Base-by-base conservation (phyloP, 53 echinoderm and acorn worm genomes). In the Echinometra lucunter region DNA sequence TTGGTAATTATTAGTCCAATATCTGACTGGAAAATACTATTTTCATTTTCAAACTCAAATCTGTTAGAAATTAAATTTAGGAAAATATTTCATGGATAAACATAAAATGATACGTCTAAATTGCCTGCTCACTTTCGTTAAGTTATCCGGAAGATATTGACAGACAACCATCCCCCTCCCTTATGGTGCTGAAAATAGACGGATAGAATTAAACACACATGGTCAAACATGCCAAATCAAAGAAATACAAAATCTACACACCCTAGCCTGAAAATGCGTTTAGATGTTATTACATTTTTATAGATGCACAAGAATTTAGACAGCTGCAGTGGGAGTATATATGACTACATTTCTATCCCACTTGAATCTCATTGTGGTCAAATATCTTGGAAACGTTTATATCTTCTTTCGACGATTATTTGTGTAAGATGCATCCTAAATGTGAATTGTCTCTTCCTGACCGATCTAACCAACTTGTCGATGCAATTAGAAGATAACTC, bases 401-500 rank as follows among this genome's bases (percentile, higher is more conserved):
- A 81, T 81, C 44, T 44, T 19, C 19, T 44, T 81, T 25, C 7
- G 81, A 44, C 44, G 23, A 81, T 81, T 30, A 81, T 81, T 81
- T 12, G 8, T 44, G 25, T 25, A 81, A 81, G 81, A 81, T 81
- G 16, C 81, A 7, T 44, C 81, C 81, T 21, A 44, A 17, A 44
- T 42, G 81, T 81, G 25, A 81, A 81, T 81, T 21, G 44, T 44
- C 4, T 44, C 44, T 81, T 81, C 81, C 81, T 81, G 81, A 23
- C 21, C 19, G 4, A 44, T 81, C 1, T 81, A 44, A 23, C 44
- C 81, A 44, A 81, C 81, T 44, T 81, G 81, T 81, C 81, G 81
- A 81, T 81, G 44, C 42, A 18, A 81, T 81, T 81, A 81, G 3
- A 30, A 81, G 81, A 81, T 81, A 44, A 81, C 81, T 81, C 81